These are phyloP conservation scores for Trypoxylus dichotomus DNA, from an alignment of 1,140 invertebrate species.

Conservation along the genomic window DNA sequence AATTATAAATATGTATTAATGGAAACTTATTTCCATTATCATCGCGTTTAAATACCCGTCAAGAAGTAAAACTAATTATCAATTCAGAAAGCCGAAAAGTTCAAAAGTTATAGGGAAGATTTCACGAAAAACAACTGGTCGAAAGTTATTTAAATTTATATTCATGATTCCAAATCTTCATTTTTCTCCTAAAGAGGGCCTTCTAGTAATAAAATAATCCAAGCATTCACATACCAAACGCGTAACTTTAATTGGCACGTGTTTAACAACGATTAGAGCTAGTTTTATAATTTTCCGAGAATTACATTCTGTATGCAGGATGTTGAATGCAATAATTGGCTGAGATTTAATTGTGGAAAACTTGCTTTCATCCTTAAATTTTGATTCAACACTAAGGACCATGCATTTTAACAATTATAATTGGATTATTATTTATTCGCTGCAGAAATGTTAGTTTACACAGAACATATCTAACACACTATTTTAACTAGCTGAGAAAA, in stretches of 20 bases:
- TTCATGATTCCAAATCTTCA: neutral
- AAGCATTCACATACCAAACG: neutral
- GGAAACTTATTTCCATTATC: neutral
- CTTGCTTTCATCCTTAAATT: neutral
- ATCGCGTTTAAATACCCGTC: neutral
- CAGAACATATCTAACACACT: no score
- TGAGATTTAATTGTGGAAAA: constrained; percentile 23
- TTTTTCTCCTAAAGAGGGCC: neutral
- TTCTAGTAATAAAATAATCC: neutral
- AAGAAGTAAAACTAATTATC: neutral
- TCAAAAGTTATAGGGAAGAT: neutral
- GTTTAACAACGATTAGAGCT: neutral
- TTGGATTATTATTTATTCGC: no score
- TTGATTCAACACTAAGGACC: neutral
- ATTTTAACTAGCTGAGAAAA: no score
- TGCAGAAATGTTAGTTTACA: no score
- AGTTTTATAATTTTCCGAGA: neutral
- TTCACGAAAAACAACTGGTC: neutral
- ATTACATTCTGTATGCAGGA: constrained; percentile 2
- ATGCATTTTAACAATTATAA: neutral
- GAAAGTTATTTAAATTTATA: neutral
- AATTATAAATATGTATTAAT: neutral
- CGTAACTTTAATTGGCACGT: neutral
- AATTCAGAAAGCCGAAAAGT: neutral
- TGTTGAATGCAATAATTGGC: neutral